phyloP scores from a whole-genome alignment of 1,140 invertebrate species.

The Drosophila lacteicornis region DNA sequence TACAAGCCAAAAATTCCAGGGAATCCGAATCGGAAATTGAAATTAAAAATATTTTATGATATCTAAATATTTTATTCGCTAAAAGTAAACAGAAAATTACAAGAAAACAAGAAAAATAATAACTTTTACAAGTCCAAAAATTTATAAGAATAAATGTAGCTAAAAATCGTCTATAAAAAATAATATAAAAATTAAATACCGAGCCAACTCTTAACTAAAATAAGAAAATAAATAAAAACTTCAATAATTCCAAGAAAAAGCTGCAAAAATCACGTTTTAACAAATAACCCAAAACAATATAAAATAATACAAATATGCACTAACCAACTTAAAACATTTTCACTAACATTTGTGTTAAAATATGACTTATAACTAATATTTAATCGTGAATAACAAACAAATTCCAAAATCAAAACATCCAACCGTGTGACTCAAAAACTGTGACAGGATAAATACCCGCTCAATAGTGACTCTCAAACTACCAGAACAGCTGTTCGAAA shows the following conservation, averaged over 20 bases:
- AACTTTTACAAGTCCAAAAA: background rate
- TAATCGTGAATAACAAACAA: background rate
- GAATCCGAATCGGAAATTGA: background rate
- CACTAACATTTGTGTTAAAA: background rate
- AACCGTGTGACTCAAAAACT: conserved; percentile 41
- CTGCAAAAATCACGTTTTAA: background rate
- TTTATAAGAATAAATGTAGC: background rate
- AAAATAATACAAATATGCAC: background rate
- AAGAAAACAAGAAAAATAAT: background rate
- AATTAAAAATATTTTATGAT: background rate
- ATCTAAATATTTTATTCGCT: background rate
- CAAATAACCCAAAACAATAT: background rate
- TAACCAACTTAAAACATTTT: background rate
- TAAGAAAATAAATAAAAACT: background rate
- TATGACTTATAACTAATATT: background rate
- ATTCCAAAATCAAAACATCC: conserved; percentile 4
- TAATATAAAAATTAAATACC: too few species aligned
- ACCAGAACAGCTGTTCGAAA: conserved; percentile 28
- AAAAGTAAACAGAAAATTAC: background rate
- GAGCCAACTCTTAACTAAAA: too few species aligned
- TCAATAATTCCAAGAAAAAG: background rate
- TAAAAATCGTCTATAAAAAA: too few species aligned
- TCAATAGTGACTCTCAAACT: conserved; percentile 7
- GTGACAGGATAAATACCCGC: background rate
- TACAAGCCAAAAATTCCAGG: background rate